Evolutionary conservation across 2,113 vertebrate genomes (phyloP).

Genomic region (Heterotis niloticus): DNA sequence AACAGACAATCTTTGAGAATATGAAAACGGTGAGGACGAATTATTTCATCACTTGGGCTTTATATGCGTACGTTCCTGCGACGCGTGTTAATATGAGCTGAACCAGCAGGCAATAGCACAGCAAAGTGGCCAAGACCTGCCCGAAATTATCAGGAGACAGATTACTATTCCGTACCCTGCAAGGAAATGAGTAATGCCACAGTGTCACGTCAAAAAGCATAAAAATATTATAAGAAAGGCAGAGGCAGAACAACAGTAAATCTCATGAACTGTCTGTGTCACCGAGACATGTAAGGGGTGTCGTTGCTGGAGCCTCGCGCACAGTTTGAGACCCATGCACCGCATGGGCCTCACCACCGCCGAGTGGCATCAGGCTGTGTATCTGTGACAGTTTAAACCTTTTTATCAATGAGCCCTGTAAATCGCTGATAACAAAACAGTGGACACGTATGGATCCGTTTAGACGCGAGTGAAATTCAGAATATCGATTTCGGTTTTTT

Average conservation of each 20-base stretch:
- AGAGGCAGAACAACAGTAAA: constrained; percentile 17
- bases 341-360: neutral
- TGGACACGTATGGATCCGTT: neutral
- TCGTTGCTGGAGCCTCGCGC: neutral
- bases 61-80: neutral
- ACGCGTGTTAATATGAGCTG: neutral
- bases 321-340: neutral
- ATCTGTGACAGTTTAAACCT: too few relatives aligned
- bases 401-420: too few relatives aligned
- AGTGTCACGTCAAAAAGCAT: constrained; percentile 24
- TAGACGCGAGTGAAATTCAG: neutral
- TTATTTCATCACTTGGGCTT: neutral
- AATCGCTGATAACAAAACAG: neutral
- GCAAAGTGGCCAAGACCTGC: neutral
- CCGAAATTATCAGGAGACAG: constrained; percentile 1
- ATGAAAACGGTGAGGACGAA: neutral
- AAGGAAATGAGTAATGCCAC: constrained; percentile 28
- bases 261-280: constrained; percentile 26
- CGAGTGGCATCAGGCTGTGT: too few relatives aligned
- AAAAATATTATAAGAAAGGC: constrained; percentile 20
- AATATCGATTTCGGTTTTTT: neutral
- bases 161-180: constrained; percentile 22
- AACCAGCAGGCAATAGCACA: neutral
- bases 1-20: neutral
- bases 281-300: neutral